These are phyloP conservation scores for Coilia nasus DNA, from an alignment of 2,797 vertebrate species.

Conservation along the genomic window DNA sequence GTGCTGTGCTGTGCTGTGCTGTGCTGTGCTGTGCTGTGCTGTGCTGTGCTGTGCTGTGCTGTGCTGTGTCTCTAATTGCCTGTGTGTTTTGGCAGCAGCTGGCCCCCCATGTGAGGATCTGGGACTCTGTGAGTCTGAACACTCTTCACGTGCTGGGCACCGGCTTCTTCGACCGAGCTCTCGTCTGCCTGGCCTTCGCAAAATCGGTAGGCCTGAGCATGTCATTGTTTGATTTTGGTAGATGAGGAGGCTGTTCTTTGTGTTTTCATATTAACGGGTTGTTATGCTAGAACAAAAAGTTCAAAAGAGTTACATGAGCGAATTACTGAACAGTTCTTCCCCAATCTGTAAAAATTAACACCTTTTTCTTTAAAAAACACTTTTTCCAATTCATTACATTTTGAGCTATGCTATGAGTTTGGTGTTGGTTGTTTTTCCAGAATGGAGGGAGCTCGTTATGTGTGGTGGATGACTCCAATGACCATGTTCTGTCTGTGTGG, in stretches of 20 bases:
- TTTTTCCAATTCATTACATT: neutral
- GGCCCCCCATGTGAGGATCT: slow-evolving; percentile 92
- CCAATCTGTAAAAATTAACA: too few species aligned
- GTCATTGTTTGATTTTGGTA: neutral
- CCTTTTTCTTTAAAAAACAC: too few species aligned
- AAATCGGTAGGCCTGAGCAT: slow-evolving; percentile 85
- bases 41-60: slow-evolving; percentile 9
- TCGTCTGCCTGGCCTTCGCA: slow-evolving; percentile 96
- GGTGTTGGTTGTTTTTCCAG: slow-evolving; percentile 62
- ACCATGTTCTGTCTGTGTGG: slow-evolving; percentile 96
- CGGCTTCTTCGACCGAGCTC: slow-evolving; percentile 92
- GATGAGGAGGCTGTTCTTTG: too few species aligned
- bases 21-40: neutral
- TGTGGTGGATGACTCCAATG: slow-evolving; percentile 94
- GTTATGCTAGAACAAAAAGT: too few species aligned
- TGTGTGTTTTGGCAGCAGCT: slow-evolving; percentile 78
- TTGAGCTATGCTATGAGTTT: neutral
- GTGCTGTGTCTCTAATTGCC: slow-evolving; percentile 21
- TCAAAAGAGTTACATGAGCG: too few species aligned
- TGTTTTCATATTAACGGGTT: too few species aligned
- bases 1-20: neutral
- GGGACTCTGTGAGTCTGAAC: slow-evolving; percentile 97
- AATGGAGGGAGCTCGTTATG: slow-evolving; percentile 94
- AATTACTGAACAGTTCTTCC: too few species aligned
- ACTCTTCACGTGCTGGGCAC: slow-evolving; percentile 91